Evolutionary conservation across 1,140 invertebrate species (phyloP).

Genomic region (Bursaphelenchus mucronatus): DNA sequence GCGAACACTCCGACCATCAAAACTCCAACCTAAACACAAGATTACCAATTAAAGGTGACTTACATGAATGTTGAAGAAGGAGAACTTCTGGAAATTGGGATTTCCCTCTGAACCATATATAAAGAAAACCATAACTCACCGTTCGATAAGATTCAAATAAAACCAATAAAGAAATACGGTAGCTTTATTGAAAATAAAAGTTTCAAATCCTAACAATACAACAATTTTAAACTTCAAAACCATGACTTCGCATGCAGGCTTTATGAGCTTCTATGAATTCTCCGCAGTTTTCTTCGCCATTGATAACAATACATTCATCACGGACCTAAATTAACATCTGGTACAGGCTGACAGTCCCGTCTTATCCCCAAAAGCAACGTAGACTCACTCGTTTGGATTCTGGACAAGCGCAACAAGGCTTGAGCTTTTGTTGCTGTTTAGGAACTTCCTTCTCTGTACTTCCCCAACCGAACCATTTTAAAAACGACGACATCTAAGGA

Average conservation of each 20-base stretch:
- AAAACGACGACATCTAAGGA: background rate
- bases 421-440: slow-evolving; percentile 62
- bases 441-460: background rate
- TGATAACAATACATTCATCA: slow-evolving; percentile 73
- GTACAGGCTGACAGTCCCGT: background rate
- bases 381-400: slow-evolving; percentile 76
- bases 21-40: too few species aligned
- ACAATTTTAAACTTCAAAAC: slow-evolving; percentile 79
- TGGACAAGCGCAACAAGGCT: slow-evolving; percentile 94
- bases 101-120: too few species aligned
- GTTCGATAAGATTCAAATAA: too few species aligned
- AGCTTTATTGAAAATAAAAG: too few species aligned
- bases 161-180: too few species aligned
- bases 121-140: too few species aligned
- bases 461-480: background rate
- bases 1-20: too few species aligned
- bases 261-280: slow-evolving; percentile 90
- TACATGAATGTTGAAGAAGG: too few species aligned
- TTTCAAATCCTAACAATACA: slow-evolving; percentile 10
- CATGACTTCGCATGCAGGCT: slow-evolving; percentile 86
- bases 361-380: background rate
- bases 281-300: slow-evolving; percentile 84
- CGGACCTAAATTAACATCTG: slow-evolving; percentile 43
- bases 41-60: too few species aligned
- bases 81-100: too few species aligned